Evolutionary conservation across 2,797 vertebrate genomes (phyloP).

Genomic region (Coregonus suidteri): DNA sequence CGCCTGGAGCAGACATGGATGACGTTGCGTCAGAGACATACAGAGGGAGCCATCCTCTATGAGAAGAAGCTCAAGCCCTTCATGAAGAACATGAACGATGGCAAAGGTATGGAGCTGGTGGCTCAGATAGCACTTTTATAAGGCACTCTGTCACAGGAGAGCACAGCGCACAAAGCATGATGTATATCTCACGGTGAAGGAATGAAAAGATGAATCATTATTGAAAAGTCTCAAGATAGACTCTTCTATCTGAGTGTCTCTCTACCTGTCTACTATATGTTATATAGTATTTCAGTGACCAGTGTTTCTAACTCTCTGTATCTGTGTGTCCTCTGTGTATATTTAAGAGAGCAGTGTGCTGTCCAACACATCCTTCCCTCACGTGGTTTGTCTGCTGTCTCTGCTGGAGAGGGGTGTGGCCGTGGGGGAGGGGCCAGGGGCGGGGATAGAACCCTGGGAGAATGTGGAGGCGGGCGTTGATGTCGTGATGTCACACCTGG

Average conservation of each 20-base stretch:
- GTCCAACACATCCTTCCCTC: conserved; percentile 90
- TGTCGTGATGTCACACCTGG: conserved; percentile 94
- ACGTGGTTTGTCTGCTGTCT: conserved; percentile 89
- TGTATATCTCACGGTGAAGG: too few species aligned
- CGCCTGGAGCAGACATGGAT: conserved; percentile 97
- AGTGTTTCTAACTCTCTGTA: not conserved
- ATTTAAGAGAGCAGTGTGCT: conserved; percentile 83
- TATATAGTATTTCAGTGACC: too few species aligned
- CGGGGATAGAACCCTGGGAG: conserved; percentile 89
- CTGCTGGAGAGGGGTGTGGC: conserved; percentile 87
- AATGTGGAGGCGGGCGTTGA: conserved; percentile 86
- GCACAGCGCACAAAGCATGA: too few species aligned
- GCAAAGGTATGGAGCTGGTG: conserved; percentile 81
- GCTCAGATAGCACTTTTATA: too few species aligned
- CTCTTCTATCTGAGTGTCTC: too few species aligned
- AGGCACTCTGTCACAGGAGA: too few species aligned
- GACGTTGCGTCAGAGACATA: conserved; percentile 91
- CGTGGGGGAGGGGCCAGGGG: conserved; percentile 78
- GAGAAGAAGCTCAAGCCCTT: conserved; percentile 99
- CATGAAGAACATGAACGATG: conserved; percentile 92
- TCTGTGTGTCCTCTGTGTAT: conserved; percentile 3
- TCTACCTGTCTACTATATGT: too few species aligned
- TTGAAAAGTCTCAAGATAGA: too few species aligned
- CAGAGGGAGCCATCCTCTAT: conserved; percentile 94
- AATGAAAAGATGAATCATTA: too few species aligned